phyloP scores from a whole-genome alignment of 2,113 vertebrate genomes.

The Callipepla californica region DNA sequence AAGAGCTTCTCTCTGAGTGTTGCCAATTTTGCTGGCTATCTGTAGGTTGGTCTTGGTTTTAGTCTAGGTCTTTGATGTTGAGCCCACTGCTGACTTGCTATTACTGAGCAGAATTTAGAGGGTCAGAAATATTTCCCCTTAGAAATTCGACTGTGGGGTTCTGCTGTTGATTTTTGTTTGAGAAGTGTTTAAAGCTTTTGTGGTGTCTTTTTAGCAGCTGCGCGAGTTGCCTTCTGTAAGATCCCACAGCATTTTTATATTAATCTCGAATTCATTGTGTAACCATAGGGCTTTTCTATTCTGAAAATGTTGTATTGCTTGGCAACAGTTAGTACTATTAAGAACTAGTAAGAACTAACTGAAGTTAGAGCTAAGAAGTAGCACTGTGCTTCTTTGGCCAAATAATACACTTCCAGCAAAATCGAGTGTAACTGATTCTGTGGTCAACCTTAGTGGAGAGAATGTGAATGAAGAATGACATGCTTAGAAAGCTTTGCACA shows the following conservation, averaged over 20 bases:
- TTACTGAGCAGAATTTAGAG: not conserved
- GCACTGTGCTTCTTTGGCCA: not conserved
- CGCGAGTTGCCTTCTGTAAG: not conserved
- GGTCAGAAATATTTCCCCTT: not conserved
- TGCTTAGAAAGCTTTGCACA: not conserved
- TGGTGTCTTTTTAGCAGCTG: not conserved
- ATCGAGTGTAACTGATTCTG: too few relatives aligned
- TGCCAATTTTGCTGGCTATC: not conserved
- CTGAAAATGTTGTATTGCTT: not conserved
- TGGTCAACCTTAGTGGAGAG: not conserved
- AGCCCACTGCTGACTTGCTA: not conserved
- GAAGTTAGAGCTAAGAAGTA: not conserved
- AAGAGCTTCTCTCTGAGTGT: not conserved
- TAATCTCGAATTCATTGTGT: not conserved
- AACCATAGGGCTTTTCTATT: not conserved
- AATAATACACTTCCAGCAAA: too few relatives aligned
- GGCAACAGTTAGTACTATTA: not conserved
- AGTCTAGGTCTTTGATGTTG: not conserved
- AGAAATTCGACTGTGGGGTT: not conserved
- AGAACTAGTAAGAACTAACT: too few relatives aligned
- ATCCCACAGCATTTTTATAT: too few relatives aligned
- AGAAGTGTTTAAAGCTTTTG: not conserved
- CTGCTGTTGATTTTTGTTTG: not conserved
- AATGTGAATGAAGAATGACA: not conserved
- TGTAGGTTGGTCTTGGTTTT: not conserved